Base-by-base conservation (phyloP, 2,113 vertebrate species). In the Ursus arctos region DNA sequence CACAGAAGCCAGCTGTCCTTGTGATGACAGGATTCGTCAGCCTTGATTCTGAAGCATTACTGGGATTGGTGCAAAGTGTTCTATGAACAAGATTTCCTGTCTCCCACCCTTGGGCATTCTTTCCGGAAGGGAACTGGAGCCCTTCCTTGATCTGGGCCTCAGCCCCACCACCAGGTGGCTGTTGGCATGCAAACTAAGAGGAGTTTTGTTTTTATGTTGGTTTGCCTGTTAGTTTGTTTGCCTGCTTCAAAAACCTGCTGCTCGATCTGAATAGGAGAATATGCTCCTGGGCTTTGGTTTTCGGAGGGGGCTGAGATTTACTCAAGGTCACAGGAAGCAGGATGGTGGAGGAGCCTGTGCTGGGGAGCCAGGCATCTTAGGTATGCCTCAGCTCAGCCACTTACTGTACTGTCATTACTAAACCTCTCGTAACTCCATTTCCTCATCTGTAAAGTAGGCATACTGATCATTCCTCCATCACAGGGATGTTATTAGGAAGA, bases 91-190 rank as follows among this genome's bases (percentile, higher is more conserved):
- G 12, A 19, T 33, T 63, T 74, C 69, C 2, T 28, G n/a, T 57
- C 40, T 53, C 49, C 2, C 49, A 19, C 16, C 40, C 43, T 65
- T 11, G 14, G 28, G 13, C 8, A 40, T 40, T 92, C 11, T 71
- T 80, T 49, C 61, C 26, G 43, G 77, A 81, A 94, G 14, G 72
- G 22, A 82, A 40, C 4, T 24, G 22, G 22, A 53, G 24, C 72
- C 59, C 21, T 81, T 47, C 47, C 33, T 91, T 79, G 84, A 82
- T 81, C 51, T 94, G 22, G 65, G 87, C 43, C 28, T 61, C 47
- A 40, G 33, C 36, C 11, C 43, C 22, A 55, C 4, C 40, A 12
- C 14, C 33, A 74, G 65, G 49, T n/a, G 4, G 10, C 21, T 79
- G 22, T 63, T 26, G 63, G n/a, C 19, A 7, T 40, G 6, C 36